Evolutionary conservation across 2,888 invertebrate genomes (phyloP).

Genomic region (Fissipunctia ypsillon): DNA sequence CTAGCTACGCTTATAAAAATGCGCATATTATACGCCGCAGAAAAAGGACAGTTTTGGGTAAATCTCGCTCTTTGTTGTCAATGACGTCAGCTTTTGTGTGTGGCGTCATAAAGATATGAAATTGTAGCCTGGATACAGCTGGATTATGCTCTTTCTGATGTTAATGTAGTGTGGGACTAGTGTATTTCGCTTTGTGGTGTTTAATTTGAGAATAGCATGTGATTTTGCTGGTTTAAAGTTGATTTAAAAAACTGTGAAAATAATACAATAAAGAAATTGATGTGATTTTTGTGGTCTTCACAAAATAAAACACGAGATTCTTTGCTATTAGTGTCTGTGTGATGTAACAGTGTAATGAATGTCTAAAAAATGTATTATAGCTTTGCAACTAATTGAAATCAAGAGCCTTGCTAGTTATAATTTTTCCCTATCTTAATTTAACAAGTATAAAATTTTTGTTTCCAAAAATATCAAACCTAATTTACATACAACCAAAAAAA

Average conservation of each 20-base stretch:
- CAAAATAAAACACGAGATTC: no score
- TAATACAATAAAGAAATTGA: no score
- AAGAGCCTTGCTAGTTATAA: no score
- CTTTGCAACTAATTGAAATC: no score
- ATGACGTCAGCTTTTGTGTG: slow-evolving; percentile 76
- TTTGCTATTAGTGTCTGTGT: no score
- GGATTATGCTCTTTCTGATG: slow-evolving; percentile 71
- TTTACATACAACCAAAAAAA: slow-evolving; percentile 36
- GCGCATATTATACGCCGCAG: slow-evolving; percentile 79
- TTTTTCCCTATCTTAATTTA: no score
- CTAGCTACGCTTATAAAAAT: slow-evolving; percentile 82
- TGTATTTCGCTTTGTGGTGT: slow-evolving; percentile 24
- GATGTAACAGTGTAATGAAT: no score
- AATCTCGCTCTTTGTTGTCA: slow-evolving; percentile 84
- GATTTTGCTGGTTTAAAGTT: neutral
- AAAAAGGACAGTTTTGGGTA: slow-evolving; percentile 82
- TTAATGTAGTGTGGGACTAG: slow-evolving; percentile 53
- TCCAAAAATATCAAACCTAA: no score
- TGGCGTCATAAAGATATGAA: slow-evolving; percentile 78
- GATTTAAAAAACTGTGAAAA: neutral
- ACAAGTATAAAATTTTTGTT: no score
- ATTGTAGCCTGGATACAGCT: slow-evolving; percentile 74
- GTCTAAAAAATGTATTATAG: no score
- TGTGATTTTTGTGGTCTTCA: no score
- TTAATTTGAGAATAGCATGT: slow-evolving; percentile 16